phyloP scores from a whole-genome alignment of 2,888 invertebrate genomes.

The Sericinus montela region DNA sequence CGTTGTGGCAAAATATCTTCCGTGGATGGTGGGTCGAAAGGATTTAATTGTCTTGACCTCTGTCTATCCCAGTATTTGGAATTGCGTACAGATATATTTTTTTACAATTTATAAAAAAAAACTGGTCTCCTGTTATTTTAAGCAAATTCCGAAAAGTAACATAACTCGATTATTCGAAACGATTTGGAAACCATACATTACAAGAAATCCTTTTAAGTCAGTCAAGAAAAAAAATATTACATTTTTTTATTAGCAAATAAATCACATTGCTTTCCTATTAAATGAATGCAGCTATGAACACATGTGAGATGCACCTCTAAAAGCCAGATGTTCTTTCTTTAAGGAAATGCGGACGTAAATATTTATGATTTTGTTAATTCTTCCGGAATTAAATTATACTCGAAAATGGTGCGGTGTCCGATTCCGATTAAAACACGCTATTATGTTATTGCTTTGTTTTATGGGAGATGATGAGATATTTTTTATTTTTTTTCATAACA shows the following conservation, averaged over 20 bases:
- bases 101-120: no score
- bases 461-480: not conserved
- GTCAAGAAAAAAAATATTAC: not conserved
- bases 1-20: no score
- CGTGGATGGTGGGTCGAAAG: no score
- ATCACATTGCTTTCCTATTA: slow-evolving; percentile 6
- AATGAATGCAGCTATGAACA: not conserved
- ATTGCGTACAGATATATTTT: no score
- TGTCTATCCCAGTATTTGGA: no score
- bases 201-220: no score
- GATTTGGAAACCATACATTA: no score
- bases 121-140: no score
- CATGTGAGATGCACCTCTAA: slow-evolving; percentile 3
- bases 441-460: slow-evolving; percentile 14
- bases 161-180: no score
- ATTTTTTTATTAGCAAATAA: not conserved
- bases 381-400: slow-evolving; percentile 49
- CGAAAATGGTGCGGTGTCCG: slow-evolving; percentile 40
- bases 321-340: slow-evolving; percentile 22
- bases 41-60: no score
- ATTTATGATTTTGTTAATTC: slow-evolving; percentile 55
- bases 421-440: slow-evolving; percentile 27
- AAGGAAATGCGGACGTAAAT: slow-evolving; percentile 48
- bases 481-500: no score
- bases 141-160: no score